Evolutionary conservation across 2,888 invertebrate species (phyloP).

Genomic region (Acleris laterana): DNA sequence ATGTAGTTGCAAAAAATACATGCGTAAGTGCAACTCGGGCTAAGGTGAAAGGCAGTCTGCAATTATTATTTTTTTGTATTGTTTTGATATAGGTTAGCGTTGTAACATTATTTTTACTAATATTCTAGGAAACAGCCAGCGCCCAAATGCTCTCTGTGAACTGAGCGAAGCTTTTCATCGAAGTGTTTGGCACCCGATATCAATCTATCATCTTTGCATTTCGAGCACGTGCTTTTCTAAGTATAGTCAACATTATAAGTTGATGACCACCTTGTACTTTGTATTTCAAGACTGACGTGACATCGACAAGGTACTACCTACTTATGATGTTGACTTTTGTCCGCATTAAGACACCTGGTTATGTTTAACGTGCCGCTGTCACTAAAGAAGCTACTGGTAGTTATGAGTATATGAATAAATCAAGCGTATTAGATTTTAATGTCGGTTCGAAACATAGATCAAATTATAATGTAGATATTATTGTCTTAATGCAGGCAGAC

Average conservation of each 20-base stretch:
- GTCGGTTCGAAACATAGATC: neutral
- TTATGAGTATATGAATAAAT: no score
- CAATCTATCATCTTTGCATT: conserved; percentile 33
- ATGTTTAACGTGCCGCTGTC: no score
- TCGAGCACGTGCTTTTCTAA: conserved; percentile 23
- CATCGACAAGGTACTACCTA: no score
- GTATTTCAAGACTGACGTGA: no score
- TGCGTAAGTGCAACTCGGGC: neutral
- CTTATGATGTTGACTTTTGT: no score
- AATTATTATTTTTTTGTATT: neutral
- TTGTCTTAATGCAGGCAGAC: conserved; percentile 17
- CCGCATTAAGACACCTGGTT: no score
- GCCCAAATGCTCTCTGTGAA: conserved; percentile 80
- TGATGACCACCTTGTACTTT: no score
- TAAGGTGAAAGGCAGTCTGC: neutral
- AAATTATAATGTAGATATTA: neutral
- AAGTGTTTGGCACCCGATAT: conserved; percentile 55
- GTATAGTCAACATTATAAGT: conserved; percentile 20
- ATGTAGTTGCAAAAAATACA: conserved; percentile 2
- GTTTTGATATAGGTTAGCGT: conserved; percentile 7
- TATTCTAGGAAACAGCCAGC: conserved; percentile 75
- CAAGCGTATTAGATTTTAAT: no score
- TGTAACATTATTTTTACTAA: conserved; percentile 58
- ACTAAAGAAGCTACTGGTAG: no score
- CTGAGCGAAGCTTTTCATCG: conserved; percentile 59